Conservation (phyloP, 2,888 invertebrate species). For the Tanypteryx hageni region DNA sequence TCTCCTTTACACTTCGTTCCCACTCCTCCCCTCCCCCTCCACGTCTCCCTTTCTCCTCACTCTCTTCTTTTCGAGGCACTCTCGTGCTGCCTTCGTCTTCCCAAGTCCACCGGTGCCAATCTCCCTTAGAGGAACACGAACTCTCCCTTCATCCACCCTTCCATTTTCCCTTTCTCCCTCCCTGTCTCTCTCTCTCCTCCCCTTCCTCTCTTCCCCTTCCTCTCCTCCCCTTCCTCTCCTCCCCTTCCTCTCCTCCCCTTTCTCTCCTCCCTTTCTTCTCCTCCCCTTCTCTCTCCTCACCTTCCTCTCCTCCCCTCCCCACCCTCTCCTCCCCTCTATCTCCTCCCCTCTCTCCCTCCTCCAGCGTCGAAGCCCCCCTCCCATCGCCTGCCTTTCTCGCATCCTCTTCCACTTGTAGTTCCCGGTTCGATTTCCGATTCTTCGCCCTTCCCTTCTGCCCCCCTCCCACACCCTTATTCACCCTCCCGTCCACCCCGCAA, state of each 20-base stretch:
- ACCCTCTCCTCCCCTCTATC: neutral
- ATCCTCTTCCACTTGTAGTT: constrained; percentile 35
- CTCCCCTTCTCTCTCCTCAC: neutral
- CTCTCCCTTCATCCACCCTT: neutral
- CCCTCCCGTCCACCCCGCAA: too few relatives aligned
- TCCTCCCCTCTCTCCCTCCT: neutral
- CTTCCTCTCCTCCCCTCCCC: neutral
- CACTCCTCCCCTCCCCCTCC: neutral
- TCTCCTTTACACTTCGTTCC: neutral
- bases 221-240: too few relatives aligned
- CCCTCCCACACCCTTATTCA: too few relatives aligned
- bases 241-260: neutral
- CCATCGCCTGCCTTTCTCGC: neutral
- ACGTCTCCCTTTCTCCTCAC: neutral
- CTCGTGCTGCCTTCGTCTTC: neutral
- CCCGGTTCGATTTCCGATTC: constrained; percentile 59
- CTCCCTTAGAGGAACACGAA: neutral
- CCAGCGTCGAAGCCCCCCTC: neutral
- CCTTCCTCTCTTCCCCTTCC: neutral
- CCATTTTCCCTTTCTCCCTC: neutral
- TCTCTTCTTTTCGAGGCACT: neutral
- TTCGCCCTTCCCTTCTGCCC: neutral
- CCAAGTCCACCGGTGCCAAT: neutral
- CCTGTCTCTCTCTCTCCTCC: neutral
- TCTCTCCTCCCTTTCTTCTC: neutral